Conservation (phyloP, 1,140 invertebrate species). For the Neodiprion lecontei region DNA sequence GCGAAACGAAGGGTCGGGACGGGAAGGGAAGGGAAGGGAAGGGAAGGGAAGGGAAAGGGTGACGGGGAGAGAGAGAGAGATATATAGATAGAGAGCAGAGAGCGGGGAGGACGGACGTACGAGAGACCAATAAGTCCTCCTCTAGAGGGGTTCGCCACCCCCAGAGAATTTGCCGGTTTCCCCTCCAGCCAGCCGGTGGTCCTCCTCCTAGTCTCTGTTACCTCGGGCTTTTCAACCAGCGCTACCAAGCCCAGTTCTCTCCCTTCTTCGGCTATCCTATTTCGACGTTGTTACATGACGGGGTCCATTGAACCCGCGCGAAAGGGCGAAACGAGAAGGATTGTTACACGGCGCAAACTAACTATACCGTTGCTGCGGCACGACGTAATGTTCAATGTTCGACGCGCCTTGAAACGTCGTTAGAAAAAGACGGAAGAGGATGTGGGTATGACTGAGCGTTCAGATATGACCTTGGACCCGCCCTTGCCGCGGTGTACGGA, state of each 20-base stretch:
- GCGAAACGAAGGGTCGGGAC: constrained; percentile 21
- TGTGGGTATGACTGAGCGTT: too few relatives aligned
- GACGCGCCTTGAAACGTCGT: too few relatives aligned
- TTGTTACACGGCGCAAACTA: too few relatives aligned
- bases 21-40: constrained; percentile 7
- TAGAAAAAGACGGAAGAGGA: too few relatives aligned
- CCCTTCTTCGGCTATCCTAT: constrained; percentile 22
- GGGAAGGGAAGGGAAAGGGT: constrained; percentile 16
- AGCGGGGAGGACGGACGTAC: constrained; percentile 15
- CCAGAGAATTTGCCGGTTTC: background rate
- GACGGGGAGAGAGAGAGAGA: constrained; percentile 8
- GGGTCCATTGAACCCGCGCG: too few relatives aligned
- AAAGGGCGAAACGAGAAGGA: too few relatives aligned
- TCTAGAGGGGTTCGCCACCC: constrained; percentile 22
- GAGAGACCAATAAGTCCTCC: constrained; percentile 12
- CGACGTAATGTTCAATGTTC: too few relatives aligned
- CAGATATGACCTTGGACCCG: too few relatives aligned
- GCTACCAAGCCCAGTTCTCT: constrained; percentile 20
- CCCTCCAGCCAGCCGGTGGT: background rate
- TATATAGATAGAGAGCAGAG: background rate
- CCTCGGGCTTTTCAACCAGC: background rate
- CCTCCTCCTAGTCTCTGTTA: background rate
- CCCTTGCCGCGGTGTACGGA: too few relatives aligned
- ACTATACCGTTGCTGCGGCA: too few relatives aligned
- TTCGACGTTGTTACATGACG: background rate